phyloP scores from a whole-genome alignment of 2,797 vertebrate genomes.

The Aeoliscus strigatus region DNA sequence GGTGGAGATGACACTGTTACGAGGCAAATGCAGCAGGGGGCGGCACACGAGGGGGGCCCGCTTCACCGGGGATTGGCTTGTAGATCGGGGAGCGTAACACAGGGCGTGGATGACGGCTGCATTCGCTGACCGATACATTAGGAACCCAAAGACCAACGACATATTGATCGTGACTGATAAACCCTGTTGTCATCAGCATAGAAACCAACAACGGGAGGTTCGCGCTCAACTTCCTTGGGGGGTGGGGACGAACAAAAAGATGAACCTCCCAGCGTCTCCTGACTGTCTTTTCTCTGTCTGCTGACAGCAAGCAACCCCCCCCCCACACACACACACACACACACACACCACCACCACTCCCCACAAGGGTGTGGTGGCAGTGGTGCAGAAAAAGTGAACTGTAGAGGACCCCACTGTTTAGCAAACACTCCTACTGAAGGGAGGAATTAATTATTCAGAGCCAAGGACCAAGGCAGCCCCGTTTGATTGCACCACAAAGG shows the following conservation, averaged over 20 bases:
- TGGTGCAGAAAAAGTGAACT: slow-evolving; percentile 83
- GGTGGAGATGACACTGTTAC: slow-evolving; percentile 63
- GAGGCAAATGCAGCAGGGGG: slow-evolving; percentile 62
- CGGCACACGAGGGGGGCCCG: slow-evolving; percentile 35
- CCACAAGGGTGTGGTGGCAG: slow-evolving; percentile 73
- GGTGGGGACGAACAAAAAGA: slow-evolving; percentile 24
- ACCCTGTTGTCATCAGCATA: slow-evolving; percentile 6
- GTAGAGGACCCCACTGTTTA: slow-evolving; percentile 81
- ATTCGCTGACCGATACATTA: slow-evolving; percentile 16
- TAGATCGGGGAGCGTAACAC: slow-evolving; percentile 18
- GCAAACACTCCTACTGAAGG: slow-evolving; percentile 81
- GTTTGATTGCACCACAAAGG: slow-evolving; percentile 76
- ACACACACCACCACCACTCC: slow-evolving; percentile 66
- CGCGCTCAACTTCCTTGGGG: slow-evolving; percentile 14
- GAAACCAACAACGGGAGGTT: slow-evolving; percentile 37
- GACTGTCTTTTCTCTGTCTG: slow-evolving; percentile 57
- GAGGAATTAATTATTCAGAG: slow-evolving; percentile 83
- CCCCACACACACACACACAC: too few relatives aligned
- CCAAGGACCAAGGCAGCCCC: slow-evolving; percentile 73
- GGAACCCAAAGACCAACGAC: too few relatives aligned
- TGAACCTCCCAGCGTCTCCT: slow-evolving; percentile 47
- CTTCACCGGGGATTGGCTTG: slow-evolving; percentile 53
- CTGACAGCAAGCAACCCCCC: too few relatives aligned
- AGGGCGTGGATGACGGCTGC: slow-evolving; percentile 23
- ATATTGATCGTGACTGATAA: too few relatives aligned